These are phyloP conservation scores for Lutjanus erythropterus DNA, from an alignment of 2,113 vertebrate genomes.

Conservation along the genomic window DNA sequence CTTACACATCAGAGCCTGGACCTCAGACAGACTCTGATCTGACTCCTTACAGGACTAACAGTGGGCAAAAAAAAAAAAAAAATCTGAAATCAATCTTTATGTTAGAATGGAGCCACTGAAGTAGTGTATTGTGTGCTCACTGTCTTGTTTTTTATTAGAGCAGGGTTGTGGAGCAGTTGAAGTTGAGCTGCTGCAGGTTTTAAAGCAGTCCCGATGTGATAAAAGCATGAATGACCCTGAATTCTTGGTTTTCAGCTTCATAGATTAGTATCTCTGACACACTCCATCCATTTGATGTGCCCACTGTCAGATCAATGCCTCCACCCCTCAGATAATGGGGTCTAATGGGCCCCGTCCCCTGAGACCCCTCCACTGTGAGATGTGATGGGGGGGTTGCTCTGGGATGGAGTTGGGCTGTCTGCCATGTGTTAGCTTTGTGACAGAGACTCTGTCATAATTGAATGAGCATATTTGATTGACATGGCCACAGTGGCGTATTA, in stretches of 20 bases:
- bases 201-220: background rate
- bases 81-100: background rate
- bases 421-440: slow-evolving; percentile 39
- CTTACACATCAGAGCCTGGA: too few species aligned
- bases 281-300: slow-evolving; percentile 28
- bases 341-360: slow-evolving; percentile 70
- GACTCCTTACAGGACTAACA: background rate
- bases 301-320: slow-evolving; percentile 63
- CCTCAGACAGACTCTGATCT: background rate
- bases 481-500: slow-evolving; percentile 48
- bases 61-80: background rate
- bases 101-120: background rate
- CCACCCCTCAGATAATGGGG: slow-evolving; percentile 72
- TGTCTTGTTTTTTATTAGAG: background rate
- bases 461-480: slow-evolving; percentile 60
- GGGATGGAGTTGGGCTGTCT: background rate
- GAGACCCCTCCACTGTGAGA: slow-evolving; percentile 48
- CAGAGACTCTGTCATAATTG: slow-evolving; percentile 53
- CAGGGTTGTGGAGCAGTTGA: background rate
- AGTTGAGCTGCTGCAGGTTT: background rate
- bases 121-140: background rate
- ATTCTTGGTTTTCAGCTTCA: background rate
- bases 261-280: background rate
- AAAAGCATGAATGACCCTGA: background rate
- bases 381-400: background rate